Evolutionary conservation across 2,888 invertebrate species (phyloP).

Genomic region (Terebella lapidaria): DNA sequence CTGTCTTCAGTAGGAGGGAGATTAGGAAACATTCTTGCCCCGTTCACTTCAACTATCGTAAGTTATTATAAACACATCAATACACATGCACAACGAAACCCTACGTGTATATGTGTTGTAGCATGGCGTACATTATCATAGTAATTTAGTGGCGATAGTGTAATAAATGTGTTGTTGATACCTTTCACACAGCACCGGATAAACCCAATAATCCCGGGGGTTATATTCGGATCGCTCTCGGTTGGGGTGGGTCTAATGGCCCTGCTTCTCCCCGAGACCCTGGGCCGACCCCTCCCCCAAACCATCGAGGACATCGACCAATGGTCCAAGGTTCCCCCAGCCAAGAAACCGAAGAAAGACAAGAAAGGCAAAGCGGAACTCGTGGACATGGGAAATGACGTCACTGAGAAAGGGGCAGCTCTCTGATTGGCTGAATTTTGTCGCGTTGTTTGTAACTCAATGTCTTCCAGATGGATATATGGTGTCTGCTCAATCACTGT

Average conservation of each 20-base stretch:
- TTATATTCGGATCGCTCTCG: conserved; percentile 27
- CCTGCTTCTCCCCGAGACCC: conserved; percentile 29
- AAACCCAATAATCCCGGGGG: conserved; percentile 29
- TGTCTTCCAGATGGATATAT: too few relatives aligned
- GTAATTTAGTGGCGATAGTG: too few relatives aligned
- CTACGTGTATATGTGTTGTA: not conserved
- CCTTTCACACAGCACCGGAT: too few relatives aligned
- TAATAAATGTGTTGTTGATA: too few relatives aligned
- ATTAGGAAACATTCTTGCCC: conserved; percentile 43
- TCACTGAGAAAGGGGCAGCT: too few relatives aligned
- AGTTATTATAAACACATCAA: conserved; percentile 21
- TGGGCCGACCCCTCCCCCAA: conserved; percentile 29
- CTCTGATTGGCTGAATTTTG: too few relatives aligned
- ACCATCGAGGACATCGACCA: conserved; percentile 32
- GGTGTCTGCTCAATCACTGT: too few relatives aligned
- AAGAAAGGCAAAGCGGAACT: too few relatives aligned
- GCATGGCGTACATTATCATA: not conserved
- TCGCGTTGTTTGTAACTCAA: too few relatives aligned
- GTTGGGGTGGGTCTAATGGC: conserved; percentile 25
- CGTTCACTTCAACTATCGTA: conserved; percentile 43
- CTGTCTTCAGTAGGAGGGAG: conserved; percentile 46
- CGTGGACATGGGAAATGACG: too few relatives aligned
- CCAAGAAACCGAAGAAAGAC: too few relatives aligned
- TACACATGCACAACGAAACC: not conserved
- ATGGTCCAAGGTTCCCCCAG: conserved; percentile 20